Evolutionary conservation across 1,140 invertebrate species (phyloP), one percentile per base, ranked within the genome.

Genomic region (Halotydeus destructor): DNA sequence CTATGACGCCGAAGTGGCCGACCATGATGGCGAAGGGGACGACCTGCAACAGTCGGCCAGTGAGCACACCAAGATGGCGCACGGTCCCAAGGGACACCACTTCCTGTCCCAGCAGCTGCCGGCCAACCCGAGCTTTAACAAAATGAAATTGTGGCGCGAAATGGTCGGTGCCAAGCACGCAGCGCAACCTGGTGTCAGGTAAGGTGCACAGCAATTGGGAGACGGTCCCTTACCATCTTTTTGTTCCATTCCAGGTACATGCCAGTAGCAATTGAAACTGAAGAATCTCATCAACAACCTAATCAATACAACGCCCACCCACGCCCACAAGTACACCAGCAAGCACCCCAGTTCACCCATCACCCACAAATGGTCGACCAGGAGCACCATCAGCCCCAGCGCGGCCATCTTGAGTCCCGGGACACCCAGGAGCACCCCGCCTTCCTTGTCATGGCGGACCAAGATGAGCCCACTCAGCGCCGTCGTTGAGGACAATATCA

Each of bases 131-230:
- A 12, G 12, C 2, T 23, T 34, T 16, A 36, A 21, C 22, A 43
- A 43, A 26, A 22, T 43, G 33, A 43, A 43, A 35, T 22, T 43
- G 4, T 43, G 31, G 32, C 31, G 41, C 3, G 41, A 43, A 35
- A 12, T 34, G 9, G 25, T 32, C 8, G 41, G 24, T 26, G 33
- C 41, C n/a, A 43, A 43, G 36, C 33, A 43, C 2, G 41, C 41
- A 8, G 22, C 33, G 19, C 30, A 43, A 23, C 33, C 31, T 14
- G 41, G 41, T 12, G 41, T 43, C 33, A n/a, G n/a, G n/a, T n/a
- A n/a, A n/a, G n/a, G n/a, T n/a, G n/a, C n/a, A n/a, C n/a, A n/a
- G n/a, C n/a, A n/a, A n/a, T n/a, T n/a, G n/a, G n/a, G n/a, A n/a
- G n/a, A n/a, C n/a, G n/a, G n/a, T n/a, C n/a, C n/a, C n/a, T n/a